A percentile compares a stretch with the other conserved stretches of the same genome.
Conservation (phyloP, 2,888 invertebrate species). For the Ametastegia equiseti region DNA sequence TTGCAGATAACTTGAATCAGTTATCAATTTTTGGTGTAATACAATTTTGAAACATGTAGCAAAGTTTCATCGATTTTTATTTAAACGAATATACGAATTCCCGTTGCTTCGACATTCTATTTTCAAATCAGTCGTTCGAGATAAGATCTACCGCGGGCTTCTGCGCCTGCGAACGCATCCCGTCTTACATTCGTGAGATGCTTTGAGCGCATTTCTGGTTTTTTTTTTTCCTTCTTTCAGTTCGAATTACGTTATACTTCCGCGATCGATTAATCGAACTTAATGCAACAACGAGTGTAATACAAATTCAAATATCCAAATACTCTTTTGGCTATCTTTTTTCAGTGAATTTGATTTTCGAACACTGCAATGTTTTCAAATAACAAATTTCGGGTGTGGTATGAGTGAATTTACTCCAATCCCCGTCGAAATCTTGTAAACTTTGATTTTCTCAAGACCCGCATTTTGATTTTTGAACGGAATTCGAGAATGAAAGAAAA, state of each 20-base stretch:
- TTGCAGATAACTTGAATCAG: neutral
- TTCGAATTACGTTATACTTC: neutral
- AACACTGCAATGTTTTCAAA: neutral
- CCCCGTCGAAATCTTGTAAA: neutral
- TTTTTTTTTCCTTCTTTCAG: neutral
- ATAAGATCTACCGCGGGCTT: neutral
- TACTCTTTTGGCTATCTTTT: neutral
- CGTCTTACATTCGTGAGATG: conserved; percentile 15
- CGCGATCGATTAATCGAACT: neutral
- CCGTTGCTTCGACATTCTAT: neutral
- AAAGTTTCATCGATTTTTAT: neutral
- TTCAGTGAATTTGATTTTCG: neutral
- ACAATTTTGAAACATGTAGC: neutral
- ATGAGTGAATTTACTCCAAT: neutral
- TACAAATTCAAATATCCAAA: neutral
- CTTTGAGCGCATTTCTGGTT: neutral
- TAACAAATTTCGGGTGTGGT: neutral
- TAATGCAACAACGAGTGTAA: neutral
- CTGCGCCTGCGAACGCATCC: conserved; percentile 22
- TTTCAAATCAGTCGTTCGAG: neutral
- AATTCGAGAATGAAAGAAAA: neutral
- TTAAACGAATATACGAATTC: neutral
- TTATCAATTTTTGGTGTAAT: neutral
- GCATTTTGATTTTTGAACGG: neutral
- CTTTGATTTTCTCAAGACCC: neutral